phyloP scores from a whole-genome alignment of 2,888 invertebrate species.

The Conomelus anceps region DNA sequence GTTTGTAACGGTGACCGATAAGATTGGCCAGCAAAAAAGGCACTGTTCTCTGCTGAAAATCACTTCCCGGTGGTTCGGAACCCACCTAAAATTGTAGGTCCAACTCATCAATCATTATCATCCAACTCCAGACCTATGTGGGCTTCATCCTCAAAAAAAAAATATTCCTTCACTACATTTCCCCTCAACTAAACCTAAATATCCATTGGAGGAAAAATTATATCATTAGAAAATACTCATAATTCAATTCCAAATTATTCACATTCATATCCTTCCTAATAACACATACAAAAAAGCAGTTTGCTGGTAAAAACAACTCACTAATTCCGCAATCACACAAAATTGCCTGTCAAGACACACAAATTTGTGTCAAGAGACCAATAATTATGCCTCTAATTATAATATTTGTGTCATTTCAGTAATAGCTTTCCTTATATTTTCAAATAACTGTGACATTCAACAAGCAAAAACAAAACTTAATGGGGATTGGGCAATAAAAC shows the following conservation, averaged over 20 bases:
- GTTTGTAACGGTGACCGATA: no score
- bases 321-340: background rate
- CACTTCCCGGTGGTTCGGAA: no score
- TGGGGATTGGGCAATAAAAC: background rate
- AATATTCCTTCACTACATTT: no score
- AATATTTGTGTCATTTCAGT: background rate
- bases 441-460: background rate
- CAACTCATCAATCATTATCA: no score
- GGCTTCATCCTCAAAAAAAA: no score
- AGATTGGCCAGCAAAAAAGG: no score
- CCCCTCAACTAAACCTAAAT: no score
- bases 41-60: no score
- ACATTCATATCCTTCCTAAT: background rate
- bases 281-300: background rate
- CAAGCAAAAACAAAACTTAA: background rate
- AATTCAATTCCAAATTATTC: background rate
- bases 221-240: background rate
- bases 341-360: background rate
- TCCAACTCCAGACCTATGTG: no score
- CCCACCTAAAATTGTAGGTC: no score
- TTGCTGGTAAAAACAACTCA: background rate
- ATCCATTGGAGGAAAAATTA: background rate
- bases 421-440: background rate
- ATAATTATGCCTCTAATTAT: background rate
- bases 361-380: background rate